Base-by-base conservation (phyloP, 2,797 vertebrate genomes). In the Trichosurus vulpecula region DNA sequence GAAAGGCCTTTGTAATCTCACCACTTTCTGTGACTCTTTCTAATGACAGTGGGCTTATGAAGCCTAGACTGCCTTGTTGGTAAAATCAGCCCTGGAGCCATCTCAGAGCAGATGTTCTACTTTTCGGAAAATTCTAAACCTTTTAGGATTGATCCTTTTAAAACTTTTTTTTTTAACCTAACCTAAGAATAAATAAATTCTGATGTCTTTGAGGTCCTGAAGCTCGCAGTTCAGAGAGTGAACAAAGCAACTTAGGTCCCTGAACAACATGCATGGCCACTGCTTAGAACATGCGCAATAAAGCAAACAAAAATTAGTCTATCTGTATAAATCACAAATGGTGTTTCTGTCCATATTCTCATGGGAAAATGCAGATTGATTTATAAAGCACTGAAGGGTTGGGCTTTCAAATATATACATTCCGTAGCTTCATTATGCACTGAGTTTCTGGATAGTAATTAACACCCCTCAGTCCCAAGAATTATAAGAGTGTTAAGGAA, bases 361-460 rank as follows among this genome's bases (percentile, higher is more conserved):
- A 2, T 91, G 97, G 94, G 53, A 97, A 92, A 93, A 16, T 51
- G 19, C 0, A 92, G 31, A 90, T 52, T 87, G 5, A 6, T 9
- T 95, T 90, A 51, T 97, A 91, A 94, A 96, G 92, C 47, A 74
- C 11, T 52, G 19, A 54, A n/a, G 12, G 25, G 9, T 61, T 93
- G 93, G 25, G 74, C 41, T 98, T 97, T 96, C 96, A 95, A 96
- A 95, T 95, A 92, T 30, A 92, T 93, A 12, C 14, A 30, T 66
- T 97, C 94, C 52, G 92, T 10, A 92, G 95, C 47, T 94, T 97
- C 91, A 87, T 94, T 91, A 95, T 81, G 30, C 92, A 93, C 74
- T 51, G 58, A 74, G 41, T 94, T 97, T 97, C 92, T 97, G 54
- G 54, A 66, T 95, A 93, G 95, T 97, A 97, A 97, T 98, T 98